These are phyloP conservation scores for Trididemnum clinides DNA, from an alignment of 23 tunicate species.

Conservation along the genomic window DNA sequence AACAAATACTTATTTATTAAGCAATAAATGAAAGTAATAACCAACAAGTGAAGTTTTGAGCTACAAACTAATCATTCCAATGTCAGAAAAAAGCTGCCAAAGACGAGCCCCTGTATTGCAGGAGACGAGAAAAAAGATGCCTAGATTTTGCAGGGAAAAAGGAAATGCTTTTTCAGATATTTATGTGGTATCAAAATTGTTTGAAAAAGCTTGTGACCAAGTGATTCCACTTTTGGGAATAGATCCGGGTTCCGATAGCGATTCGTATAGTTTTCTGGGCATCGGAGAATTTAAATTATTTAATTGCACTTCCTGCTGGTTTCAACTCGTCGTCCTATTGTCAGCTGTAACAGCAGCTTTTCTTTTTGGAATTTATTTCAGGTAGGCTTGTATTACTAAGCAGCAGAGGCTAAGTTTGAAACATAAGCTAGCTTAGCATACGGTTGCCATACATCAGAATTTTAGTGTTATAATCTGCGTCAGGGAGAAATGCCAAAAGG, in stretches of 20 bases:
- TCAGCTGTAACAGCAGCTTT: constrained; percentile 44
- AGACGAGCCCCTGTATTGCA: neutral
- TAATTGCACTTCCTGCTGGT: constrained; percentile 69
- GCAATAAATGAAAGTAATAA: too few species aligned
- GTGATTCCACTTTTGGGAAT: constrained; percentile 82
- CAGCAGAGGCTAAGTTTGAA: too few species aligned
- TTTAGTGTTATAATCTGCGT: too few species aligned
- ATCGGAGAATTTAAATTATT: neutral
- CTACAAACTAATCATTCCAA: too few species aligned
- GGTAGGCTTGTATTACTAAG: constrained; percentile 36
- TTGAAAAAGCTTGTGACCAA: constrained; percentile 61
- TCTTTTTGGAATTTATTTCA: constrained; percentile 75
- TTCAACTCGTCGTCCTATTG: constrained; percentile 65
- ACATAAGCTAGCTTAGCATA: too few species aligned
- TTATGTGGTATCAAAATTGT: constrained; percentile 28
- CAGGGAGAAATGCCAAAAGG: too few species aligned
- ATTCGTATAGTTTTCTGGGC: constrained; percentile 24
- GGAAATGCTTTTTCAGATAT: constrained; percentile 61
- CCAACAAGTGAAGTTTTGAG: too few species aligned
- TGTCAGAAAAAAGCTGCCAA: neutral
- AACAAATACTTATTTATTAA: too few species aligned
- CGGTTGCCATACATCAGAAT: too few species aligned
- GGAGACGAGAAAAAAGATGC: constrained; percentile 45
- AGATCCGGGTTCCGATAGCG: constrained; percentile 68
- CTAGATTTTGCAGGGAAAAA: constrained; percentile 77